Conservation (phyloP, 2,888 invertebrate species). For the Calliphora vomitoria region DNA sequence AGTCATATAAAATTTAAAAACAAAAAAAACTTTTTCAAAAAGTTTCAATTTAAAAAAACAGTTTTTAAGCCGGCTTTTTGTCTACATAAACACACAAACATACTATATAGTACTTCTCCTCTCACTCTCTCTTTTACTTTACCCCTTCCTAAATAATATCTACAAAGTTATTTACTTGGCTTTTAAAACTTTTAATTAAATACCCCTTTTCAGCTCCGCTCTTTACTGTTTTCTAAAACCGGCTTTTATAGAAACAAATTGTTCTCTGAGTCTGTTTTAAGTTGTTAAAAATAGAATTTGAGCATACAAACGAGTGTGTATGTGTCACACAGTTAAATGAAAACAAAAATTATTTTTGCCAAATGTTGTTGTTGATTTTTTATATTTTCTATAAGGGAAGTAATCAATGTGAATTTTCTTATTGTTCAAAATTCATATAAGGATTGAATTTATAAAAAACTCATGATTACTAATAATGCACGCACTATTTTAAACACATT, state of each 20-base stretch:
- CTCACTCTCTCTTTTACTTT: neutral
- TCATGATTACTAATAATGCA: too few species aligned
- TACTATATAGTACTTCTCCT: neutral
- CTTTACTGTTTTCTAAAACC: constrained; percentile 37
- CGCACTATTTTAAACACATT: too few species aligned
- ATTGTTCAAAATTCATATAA: too few species aligned
- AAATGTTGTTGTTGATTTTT: too few species aligned
- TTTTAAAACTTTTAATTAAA: neutral
- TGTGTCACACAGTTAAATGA: neutral
- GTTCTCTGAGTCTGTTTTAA: neutral
- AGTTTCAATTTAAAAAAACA: constrained; percentile 28
- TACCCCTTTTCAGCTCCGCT: neutral
- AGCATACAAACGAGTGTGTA: neutral
- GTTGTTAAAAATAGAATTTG: neutral
- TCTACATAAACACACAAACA: neutral
- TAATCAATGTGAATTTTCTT: too few species aligned
- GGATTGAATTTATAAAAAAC: too few species aligned
- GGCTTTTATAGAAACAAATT: constrained; percentile 36
- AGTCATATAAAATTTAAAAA: constrained; percentile 60
- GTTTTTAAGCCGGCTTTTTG: constrained; percentile 22
- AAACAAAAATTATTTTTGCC: neutral
- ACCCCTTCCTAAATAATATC: neutral
- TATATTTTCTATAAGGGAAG: too few species aligned
- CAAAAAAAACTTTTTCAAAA: constrained; percentile 12
- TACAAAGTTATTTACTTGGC: neutral